Conservation (phyloP, 1,140 invertebrate species). For the Aphidius ervi region DNA sequence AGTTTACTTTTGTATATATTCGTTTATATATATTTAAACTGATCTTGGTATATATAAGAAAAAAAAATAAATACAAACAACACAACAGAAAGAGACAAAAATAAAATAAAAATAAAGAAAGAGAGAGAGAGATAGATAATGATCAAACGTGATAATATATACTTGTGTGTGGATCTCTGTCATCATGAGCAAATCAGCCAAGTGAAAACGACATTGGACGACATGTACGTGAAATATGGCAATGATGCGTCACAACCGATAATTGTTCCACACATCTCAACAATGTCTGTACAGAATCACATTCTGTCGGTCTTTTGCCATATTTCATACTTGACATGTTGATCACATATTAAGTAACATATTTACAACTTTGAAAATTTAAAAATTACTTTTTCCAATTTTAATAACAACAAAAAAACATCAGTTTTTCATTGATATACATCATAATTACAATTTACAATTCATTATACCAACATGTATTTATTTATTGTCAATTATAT, state of each 20-base stretch:
- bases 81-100: background rate
- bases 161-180: background rate
- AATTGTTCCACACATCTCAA: conserved; percentile 46
- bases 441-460: no score
- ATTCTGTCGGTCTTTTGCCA: conserved; percentile 26
- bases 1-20: conserved; percentile 12
- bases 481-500: no score
- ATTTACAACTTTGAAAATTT: background rate
- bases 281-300: conserved; percentile 37
- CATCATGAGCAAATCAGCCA: background rate
- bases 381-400: conserved; percentile 9
- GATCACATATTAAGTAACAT: background rate
- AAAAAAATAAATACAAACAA: background rate
- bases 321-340: conserved; percentile 1
- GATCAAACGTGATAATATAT: no score
- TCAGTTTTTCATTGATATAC: no score
- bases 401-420: background rate
- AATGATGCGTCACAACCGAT: conserved; percentile 32
- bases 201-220: conserved; percentile 7
- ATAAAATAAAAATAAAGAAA: background rate
- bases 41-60: no score
- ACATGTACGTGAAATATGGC: conserved; percentile 43
- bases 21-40: no score
- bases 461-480: no score
- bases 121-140: background rate